Evolutionary conservation across 2,797 vertebrate species (phyloP), one percentile per base, ranked within the genome.

Genomic region (Poeciliopsis paucimaculata): DNA sequence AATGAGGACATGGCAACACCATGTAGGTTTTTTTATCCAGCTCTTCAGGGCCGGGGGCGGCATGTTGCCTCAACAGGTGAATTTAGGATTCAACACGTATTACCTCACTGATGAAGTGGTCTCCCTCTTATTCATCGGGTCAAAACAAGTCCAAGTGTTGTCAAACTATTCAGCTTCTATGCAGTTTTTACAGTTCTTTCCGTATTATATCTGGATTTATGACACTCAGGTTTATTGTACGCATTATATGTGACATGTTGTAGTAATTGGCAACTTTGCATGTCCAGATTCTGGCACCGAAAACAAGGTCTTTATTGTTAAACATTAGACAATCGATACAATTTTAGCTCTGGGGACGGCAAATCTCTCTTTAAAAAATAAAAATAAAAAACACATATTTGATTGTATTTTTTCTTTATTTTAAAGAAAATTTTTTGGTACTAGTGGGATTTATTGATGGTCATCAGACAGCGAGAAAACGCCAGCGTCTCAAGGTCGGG

Each of bases 11-110:
- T 72, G 68, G 78, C 13, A 12, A 77, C 78, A 36, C 51, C 72
- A 9, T 20, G 74, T 64, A 41, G 84, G 83, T 13, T 81, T 75
- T 34, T 18, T 77, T 81, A 83, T 86, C 70, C 77, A 28, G 26
- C 76, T 87, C 83, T 76, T 78, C 47, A 11, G 79, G 55, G 75
- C 46, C 18, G 23, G 13, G 34, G 5, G 46, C 76, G 15, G 43
- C 64, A 23, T 62, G 78, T 79, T 87, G 15, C 55, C 62, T 78
- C 82, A 80, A 85, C 90, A 90, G 83, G 88, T 89, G 83, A 53
- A 77, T 36, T 60, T 73, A 45, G 1, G 62, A 26, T 45, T n/a
- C 20, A 45, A 23, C 23, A 11, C 5, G 13, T 43, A 41, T 72
- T 60, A 60, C 12, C 28, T 64, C 45, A 36, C 28, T 16, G 57